Evolutionary conservation across 1,140 invertebrate genomes (phyloP), one percentile per base, ranked within the genome.

Genomic region (Pseudachorutes palmiensis): DNA sequence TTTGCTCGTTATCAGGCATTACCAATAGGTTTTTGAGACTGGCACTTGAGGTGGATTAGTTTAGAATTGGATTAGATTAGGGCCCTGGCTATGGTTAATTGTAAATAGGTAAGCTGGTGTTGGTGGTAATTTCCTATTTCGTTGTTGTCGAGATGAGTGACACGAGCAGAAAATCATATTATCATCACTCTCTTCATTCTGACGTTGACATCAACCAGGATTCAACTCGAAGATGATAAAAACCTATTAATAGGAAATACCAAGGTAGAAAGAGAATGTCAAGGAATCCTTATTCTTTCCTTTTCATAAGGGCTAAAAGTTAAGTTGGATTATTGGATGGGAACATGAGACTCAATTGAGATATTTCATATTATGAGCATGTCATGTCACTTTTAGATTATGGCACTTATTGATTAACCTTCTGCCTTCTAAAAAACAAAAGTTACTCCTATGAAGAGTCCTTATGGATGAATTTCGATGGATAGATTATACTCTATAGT

Each of bases 1-100:
- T 55, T 55, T 55, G 24, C 51, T 55, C 51, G 24, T 55, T 55
- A 55, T 55, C 51, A 55, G 51, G 3, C 51, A 55, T 55, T 55
- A 55, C 24, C 51, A 55, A 24, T 24, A 55, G 51, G 24, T 16
- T 55, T 55, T 24, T 12, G 14, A 26, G 5, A 26, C 24, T 55
- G 51, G 9, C 51, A 5, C 5, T 55, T 5, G 51, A 22, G 24
- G 12, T 16, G 51, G 51, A 55, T 55, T 55, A 55, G 51, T 14
- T 55, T 55, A 55, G 24, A 55, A 55, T 55, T n/a, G n/a, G n/a
- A n/a, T n/a, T n/a, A n/a, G n/a, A n/a, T n/a, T n/a, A n/a, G n/a
- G n/a, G n/a, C n/a, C n/a, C n/a, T n/a, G n/a, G n/a, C n/a, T n/a
- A n/a, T n/a, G n/a, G n/a, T n/a, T n/a, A n/a, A n/a, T n/a, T n/a